These are phyloP conservation scores for Nymphalis polychloros DNA, from an alignment of 2,888 invertebrate genomes.

Conservation along the genomic window DNA sequence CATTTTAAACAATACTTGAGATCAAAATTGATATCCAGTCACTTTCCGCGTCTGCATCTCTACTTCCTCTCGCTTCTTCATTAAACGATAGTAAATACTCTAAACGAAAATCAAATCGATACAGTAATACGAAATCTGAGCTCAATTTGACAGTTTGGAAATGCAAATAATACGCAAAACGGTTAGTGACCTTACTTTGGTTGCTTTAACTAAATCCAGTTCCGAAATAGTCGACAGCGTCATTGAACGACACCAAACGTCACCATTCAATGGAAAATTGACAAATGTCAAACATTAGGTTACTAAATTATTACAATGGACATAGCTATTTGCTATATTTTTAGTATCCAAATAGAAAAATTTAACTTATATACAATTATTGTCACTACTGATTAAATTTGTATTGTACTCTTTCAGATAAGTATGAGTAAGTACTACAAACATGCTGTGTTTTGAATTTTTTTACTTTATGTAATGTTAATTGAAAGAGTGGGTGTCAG, in stretches of 20 bases:
- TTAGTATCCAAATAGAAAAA: slow-evolving; percentile 34
- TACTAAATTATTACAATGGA: slow-evolving; percentile 23
- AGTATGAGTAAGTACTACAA: slow-evolving; percentile 10
- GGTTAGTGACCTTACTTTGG: slow-evolving; percentile 24
- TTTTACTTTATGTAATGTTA: not conserved
- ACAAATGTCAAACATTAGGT: slow-evolving; percentile 44
- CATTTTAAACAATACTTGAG: slow-evolving; percentile 73
- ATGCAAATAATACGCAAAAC: slow-evolving; percentile 18
- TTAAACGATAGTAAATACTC: slow-evolving; percentile 1
- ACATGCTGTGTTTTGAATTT: not conserved
- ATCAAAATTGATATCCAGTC: slow-evolving; percentile 68
- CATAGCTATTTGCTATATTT: slow-evolving; percentile 23
- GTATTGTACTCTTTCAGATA: slow-evolving; percentile 15
- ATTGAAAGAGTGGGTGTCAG: not conserved
- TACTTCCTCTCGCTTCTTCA: slow-evolving; percentile 4
- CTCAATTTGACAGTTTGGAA: not conserved
- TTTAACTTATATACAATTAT: slow-evolving; percentile 40
- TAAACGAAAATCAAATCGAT: not conserved
- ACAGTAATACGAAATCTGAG: not conserved
- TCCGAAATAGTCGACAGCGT: slow-evolving; percentile 9
- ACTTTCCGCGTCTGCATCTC: slow-evolving; percentile 14
- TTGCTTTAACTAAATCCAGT: slow-evolving; percentile 23
- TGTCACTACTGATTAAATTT: slow-evolving; percentile 41
- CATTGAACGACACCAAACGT: slow-evolving; percentile 8
- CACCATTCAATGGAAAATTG: slow-evolving; percentile 46